These are phyloP conservation scores for Abrostola triplasia DNA, from an alignment of 2,888 invertebrate species.

Conservation along the genomic window DNA sequence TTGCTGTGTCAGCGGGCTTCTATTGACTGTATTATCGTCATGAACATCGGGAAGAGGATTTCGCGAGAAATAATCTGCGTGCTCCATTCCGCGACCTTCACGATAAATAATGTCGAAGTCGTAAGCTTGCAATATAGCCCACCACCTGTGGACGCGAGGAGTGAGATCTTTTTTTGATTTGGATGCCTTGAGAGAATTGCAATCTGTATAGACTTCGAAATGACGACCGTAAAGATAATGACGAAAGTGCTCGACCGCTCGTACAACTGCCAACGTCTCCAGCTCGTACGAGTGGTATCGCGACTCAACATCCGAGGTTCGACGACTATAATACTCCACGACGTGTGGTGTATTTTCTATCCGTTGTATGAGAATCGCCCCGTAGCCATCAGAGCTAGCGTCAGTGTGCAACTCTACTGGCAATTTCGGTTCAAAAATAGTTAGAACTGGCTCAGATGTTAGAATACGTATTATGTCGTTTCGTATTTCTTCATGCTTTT, in stretches of 20 bases:
- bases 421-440: slow-evolving; percentile 9
- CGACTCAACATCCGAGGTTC: slow-evolving; percentile 11
- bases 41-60: too few species aligned
- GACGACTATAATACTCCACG: slow-evolving; percentile 13
- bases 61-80: slow-evolving; percentile 51
- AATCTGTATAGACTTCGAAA: slow-evolving; percentile 16
- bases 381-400: slow-evolving; percentile 21
- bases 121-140: slow-evolving; percentile 19
- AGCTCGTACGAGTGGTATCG: slow-evolving; percentile 23
- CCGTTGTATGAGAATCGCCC: slow-evolving; percentile 17
- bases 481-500: slow-evolving; percentile 32
- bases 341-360: slow-evolving; percentile 9
- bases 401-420: slow-evolving; percentile 8
- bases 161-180: slow-evolving; percentile 15
- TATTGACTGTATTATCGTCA: too few species aligned
- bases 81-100: slow-evolving; percentile 46
- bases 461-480: slow-evolving; percentile 4
- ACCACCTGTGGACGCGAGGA: slow-evolving; percentile 19
- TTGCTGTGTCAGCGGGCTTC: too few species aligned
- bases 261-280: slow-evolving; percentile 15
- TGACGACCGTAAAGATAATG: slow-evolving; percentile 16
- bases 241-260: slow-evolving; percentile 23
- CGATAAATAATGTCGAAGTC: slow-evolving; percentile 44
- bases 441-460: slow-evolving; percentile 13
- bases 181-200: slow-evolving; percentile 18